These are phyloP conservation scores for Phaethon lepturus DNA, from an alignment of 2,113 vertebrate genomes.

Conservation along the genomic window DNA sequence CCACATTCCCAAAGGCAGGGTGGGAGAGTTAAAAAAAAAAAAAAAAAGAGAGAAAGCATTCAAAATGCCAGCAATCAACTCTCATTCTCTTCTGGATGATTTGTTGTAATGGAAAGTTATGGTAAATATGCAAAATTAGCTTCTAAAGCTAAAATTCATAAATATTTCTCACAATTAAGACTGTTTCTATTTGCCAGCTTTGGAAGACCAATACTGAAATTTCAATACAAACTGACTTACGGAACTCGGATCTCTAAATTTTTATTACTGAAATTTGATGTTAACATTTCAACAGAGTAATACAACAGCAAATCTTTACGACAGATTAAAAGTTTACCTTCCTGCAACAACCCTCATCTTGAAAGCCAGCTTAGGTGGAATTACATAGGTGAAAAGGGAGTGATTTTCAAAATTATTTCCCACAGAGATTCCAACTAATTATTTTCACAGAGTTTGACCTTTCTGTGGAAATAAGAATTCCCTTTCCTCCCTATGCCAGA, in stretches of 20 bases:
- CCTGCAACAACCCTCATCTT: neutral
- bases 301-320: neutral
- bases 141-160: neutral
- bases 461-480: neutral
- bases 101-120: neutral
- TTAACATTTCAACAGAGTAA: neutral
- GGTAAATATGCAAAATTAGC: neutral
- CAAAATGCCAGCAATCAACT: neutral
- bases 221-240: neutral
- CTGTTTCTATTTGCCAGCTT: neutral
- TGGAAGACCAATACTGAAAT: neutral
- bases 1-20: neutral
- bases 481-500: neutral
- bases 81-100: neutral
- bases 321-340: neutral
- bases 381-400: neutral
- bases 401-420: neutral
- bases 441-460: neutral
- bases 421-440: neutral
- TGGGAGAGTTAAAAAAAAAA: neutral
- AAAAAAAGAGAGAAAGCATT: neutral
- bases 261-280: neutral
- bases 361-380: neutral
- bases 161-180: neutral
- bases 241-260: neutral